Evolutionary conservation across 2,888 invertebrate genomes (phyloP), one percentile per base, ranked within the genome.

Genomic region (Campoplex nolae): DNA sequence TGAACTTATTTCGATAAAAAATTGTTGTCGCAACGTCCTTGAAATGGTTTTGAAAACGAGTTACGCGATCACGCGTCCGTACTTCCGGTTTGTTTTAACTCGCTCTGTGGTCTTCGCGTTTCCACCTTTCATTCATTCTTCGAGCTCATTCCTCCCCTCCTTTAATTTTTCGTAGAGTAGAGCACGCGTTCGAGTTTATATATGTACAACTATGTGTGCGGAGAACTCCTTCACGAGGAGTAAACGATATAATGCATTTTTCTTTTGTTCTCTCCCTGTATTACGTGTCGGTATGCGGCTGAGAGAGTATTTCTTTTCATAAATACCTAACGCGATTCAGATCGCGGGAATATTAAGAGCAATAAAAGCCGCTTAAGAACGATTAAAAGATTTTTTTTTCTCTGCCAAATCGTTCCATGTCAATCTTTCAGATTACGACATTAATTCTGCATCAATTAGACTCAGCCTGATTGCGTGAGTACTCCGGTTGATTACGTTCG

Each of bases 31-130:
- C 62, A 80, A 78, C 75, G 89, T 89, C 90, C 88, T 88, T 91
- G 91, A 84, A 88, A 88, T 85, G 85, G 90, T 90, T 89, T 88
- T 90, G 89, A 89, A 62, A 91, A 92, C 90, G 90, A 90, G 90
- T 89, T 83, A 82, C 89, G 90, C 88, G 90, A 89, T 88, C 90
- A 91, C 88, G 90, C 90, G 90, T 89, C 91, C 92, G 92, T 92
- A 88, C 89, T 91, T 91, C 90, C 87, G 87, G 84, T 84, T 79
- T 70, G 74, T 89, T 88, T 87, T 88, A 86, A 86, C 85, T 77
- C 75, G 18, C 51, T 62, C 75, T 70, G 74, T 71, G 78, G 79
- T 83, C 74, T 70, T 65, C 73, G 42, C 48, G 76, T 80, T 83
- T 85, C 85, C 67, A 84, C 85, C 84, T 88, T 86, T 86, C 83